These are phyloP conservation scores for Asarcornis scutulata DNA, from an alignment of 2,113 vertebrate species.

Conservation along the genomic window DNA sequence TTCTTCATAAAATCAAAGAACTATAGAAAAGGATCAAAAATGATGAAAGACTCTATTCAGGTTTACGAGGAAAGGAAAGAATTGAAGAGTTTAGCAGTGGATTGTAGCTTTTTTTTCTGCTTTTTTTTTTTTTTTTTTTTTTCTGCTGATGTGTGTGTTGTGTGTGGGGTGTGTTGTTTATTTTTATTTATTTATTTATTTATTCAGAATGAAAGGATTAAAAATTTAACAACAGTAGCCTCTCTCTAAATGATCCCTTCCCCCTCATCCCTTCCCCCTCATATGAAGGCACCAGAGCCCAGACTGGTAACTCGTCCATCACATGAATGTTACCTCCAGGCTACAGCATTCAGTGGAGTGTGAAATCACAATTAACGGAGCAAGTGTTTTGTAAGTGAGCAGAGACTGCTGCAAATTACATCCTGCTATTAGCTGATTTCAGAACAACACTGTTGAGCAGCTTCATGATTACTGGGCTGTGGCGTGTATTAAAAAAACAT, in stretches of 20 bases:
- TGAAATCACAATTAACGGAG: slow-evolving; percentile 83
- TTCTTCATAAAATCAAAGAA: neutral
- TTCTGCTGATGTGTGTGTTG: neutral
- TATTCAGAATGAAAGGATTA: neutral
- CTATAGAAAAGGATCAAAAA: slow-evolving; percentile 2
- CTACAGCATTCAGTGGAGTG: slow-evolving; percentile 63
- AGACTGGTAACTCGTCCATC: slow-evolving; percentile 48
- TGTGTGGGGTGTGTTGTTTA: no score
- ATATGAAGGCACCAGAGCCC: neutral
- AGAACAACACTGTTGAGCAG: slow-evolving; percentile 58
- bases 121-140: neutral
- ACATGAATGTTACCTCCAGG: slow-evolving; percentile 59
- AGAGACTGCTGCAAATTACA: slow-evolving; percentile 75
- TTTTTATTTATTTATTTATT: neutral
- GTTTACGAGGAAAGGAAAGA: neutral
- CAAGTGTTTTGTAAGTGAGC: slow-evolving; percentile 79
- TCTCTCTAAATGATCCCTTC: neutral
- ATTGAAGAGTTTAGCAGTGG: neutral
- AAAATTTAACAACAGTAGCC: slow-evolving; percentile 7
- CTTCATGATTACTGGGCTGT: slow-evolving; percentile 71
- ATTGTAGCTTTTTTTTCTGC: neutral
- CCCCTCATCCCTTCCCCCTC: neutral
- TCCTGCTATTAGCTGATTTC: slow-evolving; percentile 75
- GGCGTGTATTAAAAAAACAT: slow-evolving; percentile 69
- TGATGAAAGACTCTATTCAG: neutral